Conservation (phyloP, 23 tunicate genomes). For the Trididemnum miniatum region DNA sequence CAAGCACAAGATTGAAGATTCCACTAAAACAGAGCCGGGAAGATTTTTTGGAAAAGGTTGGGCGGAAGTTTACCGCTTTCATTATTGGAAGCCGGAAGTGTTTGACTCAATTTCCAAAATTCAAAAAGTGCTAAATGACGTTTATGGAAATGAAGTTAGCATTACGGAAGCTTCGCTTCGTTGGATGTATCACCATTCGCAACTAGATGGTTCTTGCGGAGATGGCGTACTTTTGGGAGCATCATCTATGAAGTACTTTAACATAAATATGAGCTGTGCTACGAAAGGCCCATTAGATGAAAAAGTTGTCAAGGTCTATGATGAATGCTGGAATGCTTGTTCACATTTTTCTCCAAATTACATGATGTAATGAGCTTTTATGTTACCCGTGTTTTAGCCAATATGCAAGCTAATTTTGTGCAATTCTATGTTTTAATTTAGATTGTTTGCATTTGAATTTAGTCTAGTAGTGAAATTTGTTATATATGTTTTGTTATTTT, state of each 20-base stretch:
- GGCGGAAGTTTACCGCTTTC: constrained; percentile 46
- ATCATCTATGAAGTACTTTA: constrained; percentile 51
- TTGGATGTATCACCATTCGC: constrained; percentile 92
- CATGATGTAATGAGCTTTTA: no score
- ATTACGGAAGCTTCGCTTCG: constrained; percentile 81
- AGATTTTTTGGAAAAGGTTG: constrained; percentile 76
- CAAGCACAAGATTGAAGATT: constrained; percentile 86
- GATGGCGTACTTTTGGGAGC: constrained; percentile 92
- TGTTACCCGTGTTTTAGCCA: no score
- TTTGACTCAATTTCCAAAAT: constrained; percentile 75
- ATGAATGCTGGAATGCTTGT: constrained; percentile 49
- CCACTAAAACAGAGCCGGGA: constrained; percentile 62
- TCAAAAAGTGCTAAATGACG: constrained; percentile 22
- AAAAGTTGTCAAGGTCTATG: constrained; percentile 50
- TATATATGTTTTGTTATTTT: no score
- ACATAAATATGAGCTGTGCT: constrained; percentile 45
- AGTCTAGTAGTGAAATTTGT: no score
- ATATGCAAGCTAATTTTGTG: no score
- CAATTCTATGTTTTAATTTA: no score
- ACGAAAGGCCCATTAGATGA: constrained; percentile 65
- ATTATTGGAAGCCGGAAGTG: constrained; percentile 73
- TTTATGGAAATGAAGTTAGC: constrained; percentile 60
- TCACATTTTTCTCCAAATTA: constrained; percentile 54
- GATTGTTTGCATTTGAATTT: no score
- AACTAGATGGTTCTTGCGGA: constrained; percentile 51